These are phyloP conservation scores for Leptopilina myrica DNA, from an alignment of 2,888 invertebrate genomes.

Conservation along the genomic window DNA sequence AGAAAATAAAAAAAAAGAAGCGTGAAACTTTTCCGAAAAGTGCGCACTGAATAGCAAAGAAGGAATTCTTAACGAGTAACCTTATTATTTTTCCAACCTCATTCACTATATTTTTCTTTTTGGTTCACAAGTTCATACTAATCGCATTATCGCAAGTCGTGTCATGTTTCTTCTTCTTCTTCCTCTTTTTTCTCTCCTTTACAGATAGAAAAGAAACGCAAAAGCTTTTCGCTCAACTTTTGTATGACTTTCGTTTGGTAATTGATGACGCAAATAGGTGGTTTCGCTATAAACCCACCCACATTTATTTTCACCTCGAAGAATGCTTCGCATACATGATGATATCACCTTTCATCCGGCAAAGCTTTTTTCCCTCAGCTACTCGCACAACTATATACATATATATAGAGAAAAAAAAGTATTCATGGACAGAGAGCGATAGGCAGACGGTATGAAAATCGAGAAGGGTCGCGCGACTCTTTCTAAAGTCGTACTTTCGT, in stretches of 20 bases:
- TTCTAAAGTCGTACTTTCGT: conserved; percentile 25
- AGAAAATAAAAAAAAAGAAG: not conserved
- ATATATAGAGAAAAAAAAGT: not conserved
- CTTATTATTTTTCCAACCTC: conserved; percentile 55
- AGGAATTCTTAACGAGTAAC: conserved; percentile 46
- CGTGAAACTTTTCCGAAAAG: not conserved
- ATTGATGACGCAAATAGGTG: conserved; percentile 41
- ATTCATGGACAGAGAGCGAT: conserved; percentile 35
- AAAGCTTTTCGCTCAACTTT: conserved; percentile 15
- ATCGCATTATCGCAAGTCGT: conserved; percentile 56
- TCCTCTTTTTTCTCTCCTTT: not conserved
- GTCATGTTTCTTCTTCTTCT: not conserved
- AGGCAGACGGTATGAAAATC: conserved; percentile 31
- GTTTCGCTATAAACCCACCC: conserved; percentile 19
- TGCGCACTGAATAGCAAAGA: conserved; percentile 28
- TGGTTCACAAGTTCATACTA: conserved; percentile 49
- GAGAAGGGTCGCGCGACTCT: conserved; percentile 23
- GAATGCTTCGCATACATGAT: conserved; percentile 35
- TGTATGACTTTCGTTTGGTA: conserved; percentile 2
- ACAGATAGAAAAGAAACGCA: too few relatives aligned
- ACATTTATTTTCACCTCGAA: conserved; percentile 33
- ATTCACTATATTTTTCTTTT: conserved; percentile 51
- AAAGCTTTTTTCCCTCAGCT: conserved; percentile 25
- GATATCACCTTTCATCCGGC: conserved; percentile 41
- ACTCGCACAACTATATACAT: not conserved